A percentile compares a stretch with the other conserved stretches of the same genome.
Conservation (phyloP, 2,113 vertebrate species). For the Chlamydotis undulata region DNA sequence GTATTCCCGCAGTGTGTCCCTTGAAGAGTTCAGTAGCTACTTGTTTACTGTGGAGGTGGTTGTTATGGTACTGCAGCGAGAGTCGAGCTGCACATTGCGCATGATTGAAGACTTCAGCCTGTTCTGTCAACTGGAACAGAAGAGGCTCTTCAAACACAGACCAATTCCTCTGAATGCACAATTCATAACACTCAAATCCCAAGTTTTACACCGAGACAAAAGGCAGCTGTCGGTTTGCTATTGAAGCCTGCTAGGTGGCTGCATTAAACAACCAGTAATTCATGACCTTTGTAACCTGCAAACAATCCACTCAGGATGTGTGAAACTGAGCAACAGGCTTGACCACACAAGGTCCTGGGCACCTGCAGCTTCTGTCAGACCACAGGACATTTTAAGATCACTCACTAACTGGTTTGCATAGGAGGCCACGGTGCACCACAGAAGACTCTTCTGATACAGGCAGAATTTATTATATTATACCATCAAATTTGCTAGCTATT, state of each 20-base stretch:
- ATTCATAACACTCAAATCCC: background rate
- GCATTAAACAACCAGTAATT: background rate
- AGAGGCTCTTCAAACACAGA: background rate
- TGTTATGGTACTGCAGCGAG: fast-evolving
- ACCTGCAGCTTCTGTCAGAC: background rate
- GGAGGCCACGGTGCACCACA: background rate
- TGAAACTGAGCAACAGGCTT: background rate
- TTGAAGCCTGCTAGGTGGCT: background rate
- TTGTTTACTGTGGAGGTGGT: background rate
- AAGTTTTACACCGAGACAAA: background rate
- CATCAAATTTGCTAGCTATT: background rate
- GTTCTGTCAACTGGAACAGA: background rate
- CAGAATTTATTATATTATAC: background rate
- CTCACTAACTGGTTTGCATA: background rate
- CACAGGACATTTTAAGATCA: background rate
- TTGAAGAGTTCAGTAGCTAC: background rate
- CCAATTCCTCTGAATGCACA: background rate
- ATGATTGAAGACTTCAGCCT: background rate
- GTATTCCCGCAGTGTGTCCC: background rate
- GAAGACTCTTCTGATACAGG: background rate
- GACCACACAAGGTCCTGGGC: background rate
- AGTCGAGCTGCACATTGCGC: background rate
- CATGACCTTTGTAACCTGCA: background rate
- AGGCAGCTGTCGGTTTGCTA: background rate
- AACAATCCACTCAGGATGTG: background rate